Evolutionary conservation across 2,113 vertebrate genomes (phyloP).

Genomic region (Mirza zaza): DNA sequence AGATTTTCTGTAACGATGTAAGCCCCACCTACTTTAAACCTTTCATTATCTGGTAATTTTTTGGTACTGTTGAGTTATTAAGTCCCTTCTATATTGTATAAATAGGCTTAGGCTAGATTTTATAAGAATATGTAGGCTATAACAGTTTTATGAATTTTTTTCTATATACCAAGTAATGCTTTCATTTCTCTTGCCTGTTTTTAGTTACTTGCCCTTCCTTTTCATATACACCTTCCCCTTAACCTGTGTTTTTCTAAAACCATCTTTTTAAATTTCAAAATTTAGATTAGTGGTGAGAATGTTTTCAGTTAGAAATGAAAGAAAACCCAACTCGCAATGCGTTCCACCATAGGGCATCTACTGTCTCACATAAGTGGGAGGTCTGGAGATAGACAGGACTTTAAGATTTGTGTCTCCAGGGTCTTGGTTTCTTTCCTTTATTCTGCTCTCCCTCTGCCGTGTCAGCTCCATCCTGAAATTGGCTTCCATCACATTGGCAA

Average conservation of each 20-base stretch:
- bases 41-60: neutral
- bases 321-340: neutral
- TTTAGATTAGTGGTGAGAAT: neutral
- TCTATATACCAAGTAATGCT: neutral
- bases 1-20: neutral
- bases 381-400: neutral
- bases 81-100: neutral
- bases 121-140: neutral
- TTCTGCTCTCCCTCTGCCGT: neutral
- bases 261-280: neutral
- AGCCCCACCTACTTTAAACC: neutral
- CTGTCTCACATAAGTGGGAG: neutral
- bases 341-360: neutral
- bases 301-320: conserved; percentile 2
- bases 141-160: neutral
- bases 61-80: neutral
- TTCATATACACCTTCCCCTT: neutral
- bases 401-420: neutral
- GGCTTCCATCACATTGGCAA: neutral
- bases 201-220: neutral
- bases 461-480: neutral
- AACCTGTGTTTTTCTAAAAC: neutral
- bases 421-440: neutral
- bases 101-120: neutral
- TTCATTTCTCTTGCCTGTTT: neutral